phyloP scores from a whole-genome alignment of 2,797 vertebrate genomes.

The Trachops cirrhosus region DNA sequence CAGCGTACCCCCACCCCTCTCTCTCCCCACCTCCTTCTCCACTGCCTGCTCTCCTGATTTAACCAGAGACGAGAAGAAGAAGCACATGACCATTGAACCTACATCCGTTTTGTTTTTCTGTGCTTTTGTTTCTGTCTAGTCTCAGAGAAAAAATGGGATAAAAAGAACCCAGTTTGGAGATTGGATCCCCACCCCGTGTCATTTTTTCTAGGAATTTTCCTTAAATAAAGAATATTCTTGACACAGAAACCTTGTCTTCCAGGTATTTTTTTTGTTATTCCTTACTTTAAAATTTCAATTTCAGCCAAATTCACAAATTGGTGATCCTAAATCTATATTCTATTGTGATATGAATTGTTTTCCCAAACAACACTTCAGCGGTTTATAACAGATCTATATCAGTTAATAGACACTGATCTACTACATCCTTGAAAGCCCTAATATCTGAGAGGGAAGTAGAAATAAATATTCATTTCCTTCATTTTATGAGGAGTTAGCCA shows the following conservation, averaged over 20 bases:
- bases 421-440: neutral
- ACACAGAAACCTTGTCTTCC: neutral
- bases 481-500: slow-evolving; percentile 42
- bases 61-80: neutral
- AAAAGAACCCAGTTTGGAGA: neutral
- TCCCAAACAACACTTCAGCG: neutral
- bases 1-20: neutral
- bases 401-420: neutral
- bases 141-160: neutral
- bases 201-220: neutral
- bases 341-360: neutral
- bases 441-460: neutral
- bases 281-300: neutral
- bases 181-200: accelerated
- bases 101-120: neutral
- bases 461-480: slow-evolving; percentile 43
- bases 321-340: neutral
- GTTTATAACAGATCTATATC: neutral
- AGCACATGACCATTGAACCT: neutral
- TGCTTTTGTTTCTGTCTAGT: neutral
- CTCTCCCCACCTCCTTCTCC: neutral
- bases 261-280: neutral
- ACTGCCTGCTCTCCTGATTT: neutral
- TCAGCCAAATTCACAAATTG: neutral
- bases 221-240: neutral